phyloP scores from a whole-genome alignment of 2,888 invertebrate genomes.

The Aspidiotus destructor region DNA sequence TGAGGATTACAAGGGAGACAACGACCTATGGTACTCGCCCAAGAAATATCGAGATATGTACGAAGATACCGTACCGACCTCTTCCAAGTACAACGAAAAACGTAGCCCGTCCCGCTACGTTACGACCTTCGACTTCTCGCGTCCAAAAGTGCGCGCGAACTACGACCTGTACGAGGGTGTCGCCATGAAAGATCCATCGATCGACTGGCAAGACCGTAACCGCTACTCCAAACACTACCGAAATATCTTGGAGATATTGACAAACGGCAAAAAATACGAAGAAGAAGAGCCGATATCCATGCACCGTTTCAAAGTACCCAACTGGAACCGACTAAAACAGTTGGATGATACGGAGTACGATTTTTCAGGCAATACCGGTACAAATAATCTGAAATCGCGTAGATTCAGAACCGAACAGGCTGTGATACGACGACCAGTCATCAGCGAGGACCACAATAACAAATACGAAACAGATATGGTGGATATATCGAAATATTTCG shows the following conservation, averaged over 20 bases:
- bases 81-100: conserved; percentile 6
- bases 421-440: not conserved
- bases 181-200: not conserved
- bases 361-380: not conserved
- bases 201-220: not conserved
- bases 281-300: not conserved
- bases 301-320: not conserved
- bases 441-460: not conserved
- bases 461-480: not conserved
- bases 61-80: conserved; percentile 1
- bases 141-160: not conserved
- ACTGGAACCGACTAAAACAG: not conserved
- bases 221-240: conserved; percentile 8
- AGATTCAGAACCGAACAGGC: not conserved
- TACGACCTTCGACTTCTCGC: not conserved
- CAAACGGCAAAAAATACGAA: not conserved
- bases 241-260: not conserved
- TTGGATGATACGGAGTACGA: conserved; percentile 6
- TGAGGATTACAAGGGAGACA: not conserved
- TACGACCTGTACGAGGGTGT: not conserved
- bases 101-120: not conserved
- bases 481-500: not conserved
- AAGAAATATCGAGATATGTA: conserved; percentile 6
- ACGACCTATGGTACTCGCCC: not conserved
- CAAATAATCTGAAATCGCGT: not conserved